Percentiles rank a stretch among this genome's conserved stretches.
These are phyloP conservation scores for Ormyrus rosae DNA, from an alignment of 2,888 invertebrate genomes.

Conservation along the genomic window DNA sequence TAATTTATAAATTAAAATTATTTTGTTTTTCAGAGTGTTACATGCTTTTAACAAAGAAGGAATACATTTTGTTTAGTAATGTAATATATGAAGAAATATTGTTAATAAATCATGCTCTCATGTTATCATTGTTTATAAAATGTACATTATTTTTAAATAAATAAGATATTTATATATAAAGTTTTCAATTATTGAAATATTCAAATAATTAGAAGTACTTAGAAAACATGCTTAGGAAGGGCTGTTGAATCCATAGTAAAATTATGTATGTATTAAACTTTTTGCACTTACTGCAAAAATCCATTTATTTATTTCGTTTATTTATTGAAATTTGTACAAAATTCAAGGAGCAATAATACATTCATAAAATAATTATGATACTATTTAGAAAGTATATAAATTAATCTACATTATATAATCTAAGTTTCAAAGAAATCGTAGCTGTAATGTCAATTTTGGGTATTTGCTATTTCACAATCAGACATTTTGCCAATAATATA, in stretches of 20 bases:
- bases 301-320: slow-evolving; percentile 39
- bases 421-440: slow-evolving; percentile 50
- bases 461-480: background rate
- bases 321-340: slow-evolving; percentile 57
- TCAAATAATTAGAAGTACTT: no score
- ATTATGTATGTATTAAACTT: background rate
- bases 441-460: slow-evolving; percentile 8
- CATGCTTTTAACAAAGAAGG: slow-evolving; percentile 94
- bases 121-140: slow-evolving; percentile 55
- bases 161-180: slow-evolving; percentile 49
- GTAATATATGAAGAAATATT: slow-evolving; percentile 8
- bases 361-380: slow-evolving; percentile 42
- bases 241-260: no score
- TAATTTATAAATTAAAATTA: slow-evolving; percentile 44
- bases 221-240: no score
- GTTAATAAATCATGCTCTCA: slow-evolving; percentile 30
- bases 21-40: slow-evolving; percentile 80
- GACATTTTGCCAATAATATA: slow-evolving; percentile 24
- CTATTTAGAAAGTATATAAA: slow-evolving; percentile 33
- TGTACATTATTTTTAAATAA: slow-evolving; percentile 51
- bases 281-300: slow-evolving; percentile 24
- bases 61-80: slow-evolving; percentile 89
- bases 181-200: background rate
- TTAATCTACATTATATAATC: slow-evolving; percentile 38
- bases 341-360: slow-evolving; percentile 51